Evolutionary conservation across 2,113 vertebrate species (phyloP).

Genomic region (Upupa epops): DNA sequence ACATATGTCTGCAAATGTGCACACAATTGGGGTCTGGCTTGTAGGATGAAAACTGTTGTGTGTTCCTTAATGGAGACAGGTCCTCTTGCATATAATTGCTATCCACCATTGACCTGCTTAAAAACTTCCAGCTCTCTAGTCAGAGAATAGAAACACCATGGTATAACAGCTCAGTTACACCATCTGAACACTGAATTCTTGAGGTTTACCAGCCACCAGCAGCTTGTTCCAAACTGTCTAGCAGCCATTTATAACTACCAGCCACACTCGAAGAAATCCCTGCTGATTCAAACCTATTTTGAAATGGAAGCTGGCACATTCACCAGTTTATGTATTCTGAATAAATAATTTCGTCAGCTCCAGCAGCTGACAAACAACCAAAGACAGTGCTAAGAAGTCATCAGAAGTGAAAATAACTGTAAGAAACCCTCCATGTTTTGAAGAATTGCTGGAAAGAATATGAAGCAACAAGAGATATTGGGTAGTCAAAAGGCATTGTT

Average conservation of each 20-base stretch:
- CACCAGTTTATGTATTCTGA: background rate
- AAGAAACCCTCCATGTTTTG: background rate
- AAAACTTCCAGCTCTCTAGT: background rate
- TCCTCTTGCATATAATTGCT: background rate
- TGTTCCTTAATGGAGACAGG: background rate
- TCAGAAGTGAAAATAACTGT: background rate
- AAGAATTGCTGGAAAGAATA: background rate
- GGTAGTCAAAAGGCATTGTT: slow-evolving; percentile 8
- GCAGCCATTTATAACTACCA: background rate
- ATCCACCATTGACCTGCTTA: background rate
- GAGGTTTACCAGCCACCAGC: background rate
- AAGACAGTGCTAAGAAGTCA: background rate
- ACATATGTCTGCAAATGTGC: too few species aligned
- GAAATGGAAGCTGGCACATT: background rate
- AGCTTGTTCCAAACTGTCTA: background rate
- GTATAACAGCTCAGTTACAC: background rate
- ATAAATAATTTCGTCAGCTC: slow-evolving; percentile 34
- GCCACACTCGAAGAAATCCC: slow-evolving; percentile 9
- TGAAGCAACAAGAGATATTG: background rate
- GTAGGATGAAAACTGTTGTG: background rate
- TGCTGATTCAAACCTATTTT: slow-evolving; percentile 22
- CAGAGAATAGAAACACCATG: background rate
- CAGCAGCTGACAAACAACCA: slow-evolving; percentile 11
- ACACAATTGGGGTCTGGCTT: background rate
- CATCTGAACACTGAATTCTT: background rate